Evolutionary conservation across 1,140 invertebrate species (phyloP), one percentile per base, ranked within the genome.

Genomic region (Eupristina koningsbergeri): DNA sequence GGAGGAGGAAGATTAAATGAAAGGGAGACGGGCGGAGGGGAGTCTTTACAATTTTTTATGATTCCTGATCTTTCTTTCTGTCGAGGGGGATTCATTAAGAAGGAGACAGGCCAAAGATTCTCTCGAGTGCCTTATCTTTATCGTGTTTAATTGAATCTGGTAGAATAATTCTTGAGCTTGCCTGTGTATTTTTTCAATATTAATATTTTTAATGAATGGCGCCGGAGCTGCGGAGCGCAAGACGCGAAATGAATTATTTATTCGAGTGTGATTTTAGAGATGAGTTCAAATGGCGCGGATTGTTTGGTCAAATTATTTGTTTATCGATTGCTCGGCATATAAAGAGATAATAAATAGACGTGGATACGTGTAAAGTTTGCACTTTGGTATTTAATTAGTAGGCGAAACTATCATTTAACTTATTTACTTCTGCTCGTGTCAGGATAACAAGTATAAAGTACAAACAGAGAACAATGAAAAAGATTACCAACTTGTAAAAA

Each of bases 31-130:
- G 67, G 13, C 0, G 5, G 67, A 41, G 39, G 41, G 36, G 41
- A 11, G 41, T 45, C 41, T 71, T 41, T 71, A 26, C 19, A 71
- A 71, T 71, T 71, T 67, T 58, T 71, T 41, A n/a, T 45, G 41
- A 41, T 39, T 3, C 34, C 36, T n/a, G 36, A 8, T n/a, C 9
- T 41, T 41, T 41, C 22, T 41, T 9, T 36, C 36, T 36, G 36
- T 29, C n/a, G 29, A 13, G 29, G 64, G 17, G 2, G 64, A 58
- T 36, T 67, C 64, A 34, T 67, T 67, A 67, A 36, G 64, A 67
- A 67, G 15, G 15, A 5, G 31, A 36, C 5, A 19, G 34, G 8
- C 17, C 6, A 58, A 58, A 26, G 0, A 58, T 58, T 26, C 22
- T 26, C 2, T 58, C 19, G 22, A 58, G 22, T 58, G 13, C 22